These are phyloP conservation scores for Archegozetes longisetosus DNA, from an alignment of 1,140 invertebrate species.

Conservation along the genomic window DNA sequence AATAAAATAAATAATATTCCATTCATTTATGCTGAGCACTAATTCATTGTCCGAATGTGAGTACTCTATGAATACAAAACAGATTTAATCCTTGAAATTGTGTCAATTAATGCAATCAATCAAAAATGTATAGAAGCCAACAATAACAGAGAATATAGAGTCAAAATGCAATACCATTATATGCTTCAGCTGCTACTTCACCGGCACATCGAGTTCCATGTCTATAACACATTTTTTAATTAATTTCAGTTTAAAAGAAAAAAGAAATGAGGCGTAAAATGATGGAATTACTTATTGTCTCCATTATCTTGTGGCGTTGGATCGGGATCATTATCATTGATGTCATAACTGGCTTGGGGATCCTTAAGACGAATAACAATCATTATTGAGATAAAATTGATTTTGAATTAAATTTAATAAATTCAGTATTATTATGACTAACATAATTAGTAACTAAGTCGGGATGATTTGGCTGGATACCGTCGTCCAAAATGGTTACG, in stretches of 20 bases:
- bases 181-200: conserved; percentile 90
- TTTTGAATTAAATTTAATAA: background rate
- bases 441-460: conserved; percentile 34
- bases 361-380: conserved; percentile 43
- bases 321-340: conserved; percentile 83
- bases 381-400: background rate
- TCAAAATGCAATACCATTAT: conserved; percentile 58
- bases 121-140: too few relatives aligned
- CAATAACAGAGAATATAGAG: too few relatives aligned
- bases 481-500: conserved; percentile 38
- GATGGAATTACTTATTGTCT: conserved; percentile 28
- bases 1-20: too few relatives aligned
- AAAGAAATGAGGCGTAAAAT: background rate
- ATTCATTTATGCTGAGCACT: too few relatives aligned
- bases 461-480: conserved; percentile 30
- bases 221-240: conserved; percentile 19
- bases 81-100: background rate
- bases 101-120: background rate
- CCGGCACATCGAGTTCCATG: conserved; percentile 92
- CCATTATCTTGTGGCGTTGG: conserved; percentile 63
- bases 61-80: too few relatives aligned
- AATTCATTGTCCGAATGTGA: too few relatives aligned
- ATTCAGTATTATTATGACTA: conserved; percentile 31
- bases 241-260: conserved; percentile 3
- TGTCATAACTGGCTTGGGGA: conserved; percentile 81